Conservation (phyloP, 2,797 vertebrate species). For the Notamacropus eugenii region DNA sequence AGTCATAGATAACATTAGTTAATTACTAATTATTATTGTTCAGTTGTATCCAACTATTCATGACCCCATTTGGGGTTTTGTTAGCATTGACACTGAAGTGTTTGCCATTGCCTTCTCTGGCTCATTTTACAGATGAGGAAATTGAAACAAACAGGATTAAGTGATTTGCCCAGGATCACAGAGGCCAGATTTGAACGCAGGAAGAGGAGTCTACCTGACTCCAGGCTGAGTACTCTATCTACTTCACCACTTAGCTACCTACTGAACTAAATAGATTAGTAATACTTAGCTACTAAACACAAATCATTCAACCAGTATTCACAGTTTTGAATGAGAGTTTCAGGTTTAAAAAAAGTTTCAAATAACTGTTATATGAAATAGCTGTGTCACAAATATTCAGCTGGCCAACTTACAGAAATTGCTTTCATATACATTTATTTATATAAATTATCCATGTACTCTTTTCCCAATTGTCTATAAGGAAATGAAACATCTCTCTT, state of each 20-base stretch:
- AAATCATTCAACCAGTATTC: neutral
- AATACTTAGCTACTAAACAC: neutral
- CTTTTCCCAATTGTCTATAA: neutral
- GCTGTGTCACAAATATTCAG: constrained; percentile 6
- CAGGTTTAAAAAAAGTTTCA: neutral
- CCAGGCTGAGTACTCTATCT: neutral
- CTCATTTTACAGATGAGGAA: neutral
- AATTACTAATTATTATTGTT: neutral
- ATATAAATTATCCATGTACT: neutral
- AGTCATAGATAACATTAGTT: neutral
- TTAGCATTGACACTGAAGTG: neutral
- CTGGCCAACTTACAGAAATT: neutral
- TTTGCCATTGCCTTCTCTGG: neutral
- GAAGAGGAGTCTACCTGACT: neutral
- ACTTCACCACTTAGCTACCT: neutral
- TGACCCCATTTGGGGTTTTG: neutral
- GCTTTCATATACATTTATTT: neutral
- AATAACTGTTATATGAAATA: neutral
- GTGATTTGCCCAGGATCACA: neutral
- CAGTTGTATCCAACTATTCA: neutral
- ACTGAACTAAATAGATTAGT: neutral
- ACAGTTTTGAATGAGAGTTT: neutral
- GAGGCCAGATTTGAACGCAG: neutral
- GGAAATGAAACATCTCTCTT: constrained; percentile 56
- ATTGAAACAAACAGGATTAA: neutral